Conservation (phyloP, 1,140 invertebrate species). For the Chymomyza costata region DNA sequence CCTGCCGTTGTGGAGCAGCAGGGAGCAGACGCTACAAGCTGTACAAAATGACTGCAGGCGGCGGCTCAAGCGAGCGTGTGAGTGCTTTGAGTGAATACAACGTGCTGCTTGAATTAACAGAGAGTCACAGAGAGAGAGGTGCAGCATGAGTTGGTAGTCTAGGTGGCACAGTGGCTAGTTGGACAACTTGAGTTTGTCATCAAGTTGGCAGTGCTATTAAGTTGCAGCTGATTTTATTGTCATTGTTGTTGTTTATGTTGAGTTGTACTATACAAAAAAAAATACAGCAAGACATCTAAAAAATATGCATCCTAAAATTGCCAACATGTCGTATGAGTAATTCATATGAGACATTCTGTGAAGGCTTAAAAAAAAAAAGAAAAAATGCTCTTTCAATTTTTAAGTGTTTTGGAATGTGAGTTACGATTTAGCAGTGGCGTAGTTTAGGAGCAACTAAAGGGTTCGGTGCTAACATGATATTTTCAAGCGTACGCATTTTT, state of each 20-base stretch:
- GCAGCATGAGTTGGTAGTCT: constrained; percentile 47
- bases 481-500: too few relatives aligned
- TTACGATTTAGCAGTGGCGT: constrained; percentile 3
- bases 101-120: neutral
- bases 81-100: constrained; percentile 5
- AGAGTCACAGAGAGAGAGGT: neutral
- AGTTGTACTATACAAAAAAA: neutral
- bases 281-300: constrained; percentile 1
- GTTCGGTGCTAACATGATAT: too few relatives aligned
- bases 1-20: constrained; percentile 6
- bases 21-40: constrained; percentile 3
- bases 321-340: constrained; percentile 63
- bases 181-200: constrained; percentile 47
- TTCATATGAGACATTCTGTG: constrained; percentile 44
- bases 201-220: constrained; percentile 56
- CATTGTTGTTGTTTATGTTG: neutral
- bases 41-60: neutral
- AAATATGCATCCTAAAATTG: constrained; percentile 16
- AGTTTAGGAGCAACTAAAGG: neutral
- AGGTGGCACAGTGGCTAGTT: constrained; percentile 65
- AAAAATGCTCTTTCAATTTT: constrained; percentile 20
- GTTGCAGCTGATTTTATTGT: constrained; percentile 7
- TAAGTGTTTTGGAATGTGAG: neutral
- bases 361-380: too few relatives aligned
- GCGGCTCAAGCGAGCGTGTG: constrained; percentile 35